Evolutionary conservation across 2,113 vertebrate genomes (phyloP).

Genomic region (Eublepharis macularius): DNA sequence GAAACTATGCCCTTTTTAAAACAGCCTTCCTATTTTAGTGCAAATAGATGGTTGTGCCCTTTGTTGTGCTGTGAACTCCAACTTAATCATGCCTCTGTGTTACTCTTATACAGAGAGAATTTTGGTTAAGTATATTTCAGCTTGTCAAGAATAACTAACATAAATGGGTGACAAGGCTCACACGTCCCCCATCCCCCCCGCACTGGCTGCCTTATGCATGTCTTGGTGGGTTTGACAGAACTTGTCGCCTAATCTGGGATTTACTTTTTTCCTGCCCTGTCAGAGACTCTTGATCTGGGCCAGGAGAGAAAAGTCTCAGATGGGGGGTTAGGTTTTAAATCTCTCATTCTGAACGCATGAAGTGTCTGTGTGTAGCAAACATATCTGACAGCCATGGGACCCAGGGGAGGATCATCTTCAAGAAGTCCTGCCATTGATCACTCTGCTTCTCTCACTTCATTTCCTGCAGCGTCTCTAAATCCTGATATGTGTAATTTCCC

Average conservation of each 20-base stretch:
- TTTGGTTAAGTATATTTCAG: not conserved
- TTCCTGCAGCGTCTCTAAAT: slow-evolving; percentile 22
- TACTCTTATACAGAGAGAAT: not conserved
- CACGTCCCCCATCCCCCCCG: not conserved
- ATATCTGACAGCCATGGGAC: slow-evolving; percentile 40
- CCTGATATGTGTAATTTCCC: slow-evolving; percentile 32
- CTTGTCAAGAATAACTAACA: slow-evolving; percentile 29
- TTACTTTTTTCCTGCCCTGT: slow-evolving; percentile 37
- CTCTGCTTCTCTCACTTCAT: slow-evolving; percentile 25
- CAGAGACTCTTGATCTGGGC: slow-evolving; percentile 13
- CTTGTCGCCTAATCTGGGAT: not conserved
- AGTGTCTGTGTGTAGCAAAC: not conserved
- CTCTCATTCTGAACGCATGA: slow-evolving; percentile 34
- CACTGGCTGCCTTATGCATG: not conserved
- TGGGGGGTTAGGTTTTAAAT: slow-evolving; percentile 45
- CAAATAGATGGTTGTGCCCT: not conserved
- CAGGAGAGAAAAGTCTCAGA: slow-evolving; percentile 28
- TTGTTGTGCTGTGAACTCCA: not conserved
- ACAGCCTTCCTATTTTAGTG: not conserved
- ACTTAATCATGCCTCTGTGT: not conserved
- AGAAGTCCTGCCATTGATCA: slow-evolving; percentile 37
- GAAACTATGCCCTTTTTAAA: not conserved
- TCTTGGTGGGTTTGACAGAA: slow-evolving; percentile 20
- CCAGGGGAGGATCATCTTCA: slow-evolving; percentile 43
- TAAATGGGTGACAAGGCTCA: not conserved